phyloP scores from a whole-genome alignment of 1,140 invertebrate species.

The Drosophila neocordata region DNA sequence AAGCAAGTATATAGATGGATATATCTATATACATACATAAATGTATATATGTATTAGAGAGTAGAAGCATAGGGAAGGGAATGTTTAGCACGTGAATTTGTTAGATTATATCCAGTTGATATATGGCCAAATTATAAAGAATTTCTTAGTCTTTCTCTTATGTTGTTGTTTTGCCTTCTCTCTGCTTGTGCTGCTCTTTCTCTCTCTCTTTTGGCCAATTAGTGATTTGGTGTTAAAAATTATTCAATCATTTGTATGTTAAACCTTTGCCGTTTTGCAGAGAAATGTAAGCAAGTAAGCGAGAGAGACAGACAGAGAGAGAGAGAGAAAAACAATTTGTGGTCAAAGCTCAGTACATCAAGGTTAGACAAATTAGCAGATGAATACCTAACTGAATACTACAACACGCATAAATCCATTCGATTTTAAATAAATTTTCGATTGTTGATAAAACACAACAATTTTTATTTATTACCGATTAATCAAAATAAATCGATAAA shows the following conservation, averaged over 20 bases:
- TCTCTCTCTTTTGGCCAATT: constrained; percentile 48
- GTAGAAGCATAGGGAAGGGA: background rate
- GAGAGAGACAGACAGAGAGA: constrained; percentile 25
- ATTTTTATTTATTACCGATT: too few species aligned
- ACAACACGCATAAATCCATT: background rate
- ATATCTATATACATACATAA: background rate
- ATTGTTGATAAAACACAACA: background rate
- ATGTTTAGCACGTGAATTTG: background rate
- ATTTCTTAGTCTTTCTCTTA: too few species aligned
- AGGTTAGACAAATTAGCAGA: constrained; percentile 72
- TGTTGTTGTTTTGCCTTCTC: too few species aligned
- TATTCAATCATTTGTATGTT: constrained; percentile 61
- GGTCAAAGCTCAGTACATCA: constrained; percentile 52
- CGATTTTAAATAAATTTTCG: background rate
- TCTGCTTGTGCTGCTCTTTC: background rate
- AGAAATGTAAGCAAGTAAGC: constrained; percentile 43
- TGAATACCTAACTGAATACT: background rate
- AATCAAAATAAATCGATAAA: too few species aligned
- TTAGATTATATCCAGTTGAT: background rate
- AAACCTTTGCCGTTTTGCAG: constrained; percentile 53
- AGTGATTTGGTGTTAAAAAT: constrained; percentile 71
- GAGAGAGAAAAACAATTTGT: constrained; percentile 13
- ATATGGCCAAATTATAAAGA: too few species aligned
- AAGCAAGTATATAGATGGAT: constrained; percentile 15
- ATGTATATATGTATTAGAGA: background rate